Evolutionary conservation across 1,140 invertebrate genomes (phyloP).

Genomic region (Coenobita brevimanus): DNA sequence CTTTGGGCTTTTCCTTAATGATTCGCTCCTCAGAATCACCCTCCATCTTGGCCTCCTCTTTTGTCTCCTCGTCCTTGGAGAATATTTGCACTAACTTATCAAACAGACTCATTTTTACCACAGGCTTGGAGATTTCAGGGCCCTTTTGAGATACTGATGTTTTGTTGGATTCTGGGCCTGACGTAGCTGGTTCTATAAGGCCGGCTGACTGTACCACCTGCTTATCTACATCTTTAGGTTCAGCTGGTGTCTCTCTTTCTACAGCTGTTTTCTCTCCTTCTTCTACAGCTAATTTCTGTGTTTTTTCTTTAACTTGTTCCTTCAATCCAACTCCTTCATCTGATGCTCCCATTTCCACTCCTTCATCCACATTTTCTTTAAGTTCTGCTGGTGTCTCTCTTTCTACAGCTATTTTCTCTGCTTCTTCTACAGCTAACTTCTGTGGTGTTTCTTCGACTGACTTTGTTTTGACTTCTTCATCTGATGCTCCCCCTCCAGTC

Average conservation of each 20-base stretch:
- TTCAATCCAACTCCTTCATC: neutral
- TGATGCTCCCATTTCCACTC: too few relatives aligned
- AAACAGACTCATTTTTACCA: neutral
- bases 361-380: neutral
- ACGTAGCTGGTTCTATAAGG: too few relatives aligned
- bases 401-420: neutral
- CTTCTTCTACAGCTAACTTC: neutral
- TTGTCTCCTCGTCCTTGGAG: conserved; percentile 2
- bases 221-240: too few relatives aligned
- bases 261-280: neutral
- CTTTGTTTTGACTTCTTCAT: neutral
- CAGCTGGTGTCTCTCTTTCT: neutral
- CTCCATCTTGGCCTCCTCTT: neutral
- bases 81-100: neutral
- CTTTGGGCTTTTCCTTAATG: too few relatives aligned
- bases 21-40: too few relatives aligned
- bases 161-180: too few relatives aligned
- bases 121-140: neutral
- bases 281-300: neutral
- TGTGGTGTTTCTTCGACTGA: neutral
- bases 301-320: neutral
- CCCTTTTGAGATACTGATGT: too few relatives aligned
- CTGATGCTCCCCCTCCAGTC: neutral
- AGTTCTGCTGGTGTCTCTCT: neutral
- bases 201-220: too few relatives aligned